Base-by-base conservation (phyloP, 2,797 vertebrate species). In the Hipposideros larvatus region DNA sequence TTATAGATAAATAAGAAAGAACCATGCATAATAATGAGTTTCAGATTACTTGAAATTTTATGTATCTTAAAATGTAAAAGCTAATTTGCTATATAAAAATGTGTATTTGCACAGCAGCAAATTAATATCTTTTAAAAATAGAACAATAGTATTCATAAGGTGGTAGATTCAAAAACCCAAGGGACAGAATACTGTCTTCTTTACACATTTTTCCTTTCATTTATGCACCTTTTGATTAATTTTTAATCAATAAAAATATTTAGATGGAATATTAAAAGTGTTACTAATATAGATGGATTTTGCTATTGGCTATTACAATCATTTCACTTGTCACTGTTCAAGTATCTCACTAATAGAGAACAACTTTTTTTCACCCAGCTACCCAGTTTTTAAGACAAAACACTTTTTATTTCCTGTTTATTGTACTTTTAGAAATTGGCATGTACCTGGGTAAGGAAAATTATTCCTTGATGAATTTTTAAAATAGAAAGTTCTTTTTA, bases 1-100 rank as follows among this genome's bases (percentile, higher is more conserved):
- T 90, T 98, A 93, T 63, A 98, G 80, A 98, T 96, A 96, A 96
- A 95, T 97, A 97, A 87, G 90, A 96, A 68, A 48, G 92, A 96
- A 96, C 87, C 55, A 37, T 0, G 75, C 24, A 83, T 93, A 97
- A 83, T 77, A 88, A 91, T 46, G 66, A 7, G 66, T 41, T 96
- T 97, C 51, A 87, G 59, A 86, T 63, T 87, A 96, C 28, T 91
- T 79, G 70, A 51, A 86, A 85, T 71, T 82, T 91, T 92, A 65
- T 94, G 65, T 65, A 90, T 93, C 79, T 77, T 91, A 94, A 89
- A 91, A 87, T 71, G 11, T 11, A 19, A 80, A 96, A 37, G 85
- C 41, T 87, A 68, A 86, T 86, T 77, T 83, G 34, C 73, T 92
- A 85, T 26, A 93, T 82, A 89, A 94, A 88, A 96, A 90, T 48